phyloP scores from a whole-genome alignment of 2,797 vertebrate species.

The Tokudaia tokunoshimensis region DNA sequence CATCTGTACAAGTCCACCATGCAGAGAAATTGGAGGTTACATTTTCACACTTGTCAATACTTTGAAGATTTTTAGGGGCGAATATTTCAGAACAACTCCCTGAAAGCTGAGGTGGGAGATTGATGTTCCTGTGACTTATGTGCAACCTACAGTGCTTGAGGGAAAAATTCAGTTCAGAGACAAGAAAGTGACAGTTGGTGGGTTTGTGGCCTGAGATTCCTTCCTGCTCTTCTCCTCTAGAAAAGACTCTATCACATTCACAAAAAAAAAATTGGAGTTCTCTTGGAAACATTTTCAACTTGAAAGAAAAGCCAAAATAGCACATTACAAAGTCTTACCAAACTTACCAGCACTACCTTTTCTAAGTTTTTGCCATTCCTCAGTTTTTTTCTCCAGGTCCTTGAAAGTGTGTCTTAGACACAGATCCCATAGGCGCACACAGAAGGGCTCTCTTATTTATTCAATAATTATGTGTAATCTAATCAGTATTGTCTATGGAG shows the following conservation, averaged over 20 bases:
- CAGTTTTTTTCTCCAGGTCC: not conserved
- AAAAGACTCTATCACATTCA: not conserved
- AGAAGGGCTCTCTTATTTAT: not conserved
- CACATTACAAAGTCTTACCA: not conserved
- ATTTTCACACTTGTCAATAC: not conserved
- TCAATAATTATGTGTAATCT: not conserved
- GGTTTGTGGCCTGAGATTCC: not conserved
- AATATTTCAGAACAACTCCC: not conserved
- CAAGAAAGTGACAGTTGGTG: not conserved
- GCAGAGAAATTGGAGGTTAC: not conserved
- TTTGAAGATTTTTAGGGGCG: not conserved
- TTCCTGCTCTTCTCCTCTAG: not conserved
- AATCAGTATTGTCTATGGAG: not conserved
- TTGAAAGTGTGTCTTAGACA: not conserved
- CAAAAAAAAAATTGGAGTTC: not conserved
- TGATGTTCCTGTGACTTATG: constrained; percentile 1
- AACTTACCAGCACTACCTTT: not conserved
- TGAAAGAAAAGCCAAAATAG: not conserved
- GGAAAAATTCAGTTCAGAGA: not conserved
- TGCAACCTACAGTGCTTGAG: not conserved
- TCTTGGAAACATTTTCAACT: not conserved
- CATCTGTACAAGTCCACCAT: not conserved
- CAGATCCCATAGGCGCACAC: no score
- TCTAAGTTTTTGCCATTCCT: not conserved
- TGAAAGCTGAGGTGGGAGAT: not conserved